Base-by-base conservation (phyloP, 1,140 invertebrate species). In the Drosophila persimilis region DNA sequence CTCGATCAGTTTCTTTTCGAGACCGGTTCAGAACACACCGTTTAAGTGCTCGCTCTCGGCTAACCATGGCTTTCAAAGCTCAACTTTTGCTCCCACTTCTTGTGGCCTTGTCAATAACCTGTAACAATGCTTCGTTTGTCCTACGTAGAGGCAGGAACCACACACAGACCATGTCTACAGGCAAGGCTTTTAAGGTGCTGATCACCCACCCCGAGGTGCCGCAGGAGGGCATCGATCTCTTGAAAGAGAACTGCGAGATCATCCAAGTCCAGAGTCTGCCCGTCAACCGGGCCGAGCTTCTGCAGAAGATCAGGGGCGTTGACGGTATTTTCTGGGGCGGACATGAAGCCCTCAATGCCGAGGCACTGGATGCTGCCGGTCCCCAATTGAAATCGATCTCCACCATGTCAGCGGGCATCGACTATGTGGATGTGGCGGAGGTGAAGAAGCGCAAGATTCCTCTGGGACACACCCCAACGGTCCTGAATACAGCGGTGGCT, bases 401-500 rank as follows among this genome's bases (percentile, higher is more conserved):
- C 0, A 98, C 98, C 5, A 96, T 98, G 94, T 98, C 97, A 1
- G 98, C 98, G 9, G 98, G 90, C 52, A 93, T 95, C 83, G 96
- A 97, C 84, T 96, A 96, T 85, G 93, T 97, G 41, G 94, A 96
- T 90, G 76, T 97, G 2, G 74, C 91, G 1, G 95, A 95, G 88
- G 92, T 96, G 20, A 95, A 94, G 90, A 93, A 92, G 45, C 93
- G 94, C 73, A 93, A 94, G 29, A 95, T 97, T 46, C 93, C 92
- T 62, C 92, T 97, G 62, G 98, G 98, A 2, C 97, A 98, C 80
- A 99, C 98, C 1, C 98, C 98, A 22, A 95, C 95, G 79, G 96
- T 98, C 9, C 92, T 99, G 35, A 98, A 97, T 5, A 95, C 97
- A 92, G 96, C 98, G 2, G 97, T 96, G 20, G 97, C 98, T 15